These are phyloP conservation scores for Crocodylus rhombifer DNA, from an alignment of 2,797 vertebrate species.

Conservation along the genomic window DNA sequence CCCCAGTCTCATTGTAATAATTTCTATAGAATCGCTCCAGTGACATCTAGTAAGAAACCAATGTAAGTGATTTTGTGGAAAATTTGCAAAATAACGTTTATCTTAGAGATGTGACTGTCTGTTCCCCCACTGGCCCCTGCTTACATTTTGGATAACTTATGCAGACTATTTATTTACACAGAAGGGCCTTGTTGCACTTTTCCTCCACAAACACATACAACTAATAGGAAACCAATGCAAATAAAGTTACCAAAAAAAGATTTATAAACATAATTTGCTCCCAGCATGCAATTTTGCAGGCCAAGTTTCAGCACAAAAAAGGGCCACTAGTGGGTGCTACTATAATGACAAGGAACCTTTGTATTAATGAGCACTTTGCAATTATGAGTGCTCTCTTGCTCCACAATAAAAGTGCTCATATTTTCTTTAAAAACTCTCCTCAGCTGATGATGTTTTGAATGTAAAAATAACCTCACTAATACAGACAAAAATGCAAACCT, in stretches of 20 bases:
- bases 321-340: background rate
- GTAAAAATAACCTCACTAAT: slow-evolving; percentile 73
- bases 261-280: background rate
- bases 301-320: background rate
- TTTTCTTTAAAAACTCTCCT: background rate
- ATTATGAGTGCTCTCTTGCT: background rate
- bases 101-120: background rate
- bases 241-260: background rate
- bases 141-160: background rate
- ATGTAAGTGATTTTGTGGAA: background rate
- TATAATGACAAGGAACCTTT: background rate
- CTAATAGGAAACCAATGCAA: background rate
- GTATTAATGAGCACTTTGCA: background rate
- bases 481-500: slow-evolving; percentile 62
- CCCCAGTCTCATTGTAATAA: background rate
- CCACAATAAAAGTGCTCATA: background rate
- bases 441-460: slow-evolving; percentile 8
- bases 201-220: background rate
- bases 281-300: background rate
- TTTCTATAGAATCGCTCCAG: background rate
- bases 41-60: background rate
- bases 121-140: background rate
- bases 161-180: background rate
- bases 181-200: background rate
- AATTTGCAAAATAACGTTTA: background rate